Percentiles rank a stretch among this genome's conserved stretches.
Conservation (phyloP, 2,113 vertebrate genomes). For the Etheostoma spectabile region DNA sequence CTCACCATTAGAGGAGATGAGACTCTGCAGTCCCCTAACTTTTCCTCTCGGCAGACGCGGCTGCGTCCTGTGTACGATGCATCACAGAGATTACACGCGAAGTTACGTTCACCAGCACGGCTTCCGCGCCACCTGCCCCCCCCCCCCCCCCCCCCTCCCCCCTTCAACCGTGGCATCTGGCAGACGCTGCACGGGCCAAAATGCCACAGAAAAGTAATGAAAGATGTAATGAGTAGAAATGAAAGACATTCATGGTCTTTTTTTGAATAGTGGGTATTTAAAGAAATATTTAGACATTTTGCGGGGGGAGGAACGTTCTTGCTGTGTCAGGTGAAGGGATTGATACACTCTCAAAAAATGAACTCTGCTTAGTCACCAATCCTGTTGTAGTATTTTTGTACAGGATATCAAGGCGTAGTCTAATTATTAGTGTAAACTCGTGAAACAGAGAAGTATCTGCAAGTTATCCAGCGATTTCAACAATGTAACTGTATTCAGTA, state of each 20-base stretch:
- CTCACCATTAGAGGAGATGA: constrained; percentile 11
- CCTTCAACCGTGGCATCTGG: constrained; percentile 27
- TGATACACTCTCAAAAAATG: neutral
- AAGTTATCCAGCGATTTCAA: too few species aligned
- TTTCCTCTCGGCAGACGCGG: constrained; percentile 47
- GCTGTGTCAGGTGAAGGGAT: neutral
- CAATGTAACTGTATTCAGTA: too few species aligned
- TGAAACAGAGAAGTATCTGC: too few species aligned
- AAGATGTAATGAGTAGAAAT: neutral
- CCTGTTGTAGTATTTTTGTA: too few species aligned
- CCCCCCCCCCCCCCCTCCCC: too few species aligned
- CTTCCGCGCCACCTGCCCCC: constrained; percentile 62
- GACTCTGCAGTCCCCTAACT: constrained; percentile 43
- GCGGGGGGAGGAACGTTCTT: neutral
- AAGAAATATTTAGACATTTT: neutral
- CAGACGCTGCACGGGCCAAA: constrained; percentile 13
- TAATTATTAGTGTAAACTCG: neutral
- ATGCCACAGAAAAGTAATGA: neutral
- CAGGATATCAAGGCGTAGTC: too few species aligned
- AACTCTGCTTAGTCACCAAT: too few species aligned
- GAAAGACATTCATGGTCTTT: neutral
- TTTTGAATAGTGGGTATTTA: neutral
- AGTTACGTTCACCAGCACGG: constrained; percentile 39
- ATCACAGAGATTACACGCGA: constrained; percentile 63
- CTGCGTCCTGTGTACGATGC: constrained; percentile 65